Percentiles rank a stretch among this genome's conserved stretches.
Conservation (phyloP, 1,140 invertebrate genomes). For the Caenorhabditis tropicalis region DNA sequence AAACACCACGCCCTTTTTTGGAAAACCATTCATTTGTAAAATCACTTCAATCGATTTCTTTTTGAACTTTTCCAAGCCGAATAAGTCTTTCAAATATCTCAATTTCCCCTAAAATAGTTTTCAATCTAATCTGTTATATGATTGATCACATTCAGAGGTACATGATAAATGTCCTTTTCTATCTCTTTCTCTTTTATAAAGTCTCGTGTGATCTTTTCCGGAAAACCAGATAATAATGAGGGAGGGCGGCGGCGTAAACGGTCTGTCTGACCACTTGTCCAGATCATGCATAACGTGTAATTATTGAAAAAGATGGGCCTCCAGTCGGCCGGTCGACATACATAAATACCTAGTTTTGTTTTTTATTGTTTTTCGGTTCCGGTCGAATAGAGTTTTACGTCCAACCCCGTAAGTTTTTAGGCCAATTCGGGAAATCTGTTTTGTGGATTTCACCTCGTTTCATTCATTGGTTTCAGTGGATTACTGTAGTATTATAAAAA, state of each 20-base stretch:
- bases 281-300: slow-evolving; percentile 29
- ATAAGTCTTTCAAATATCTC: too few species aligned
- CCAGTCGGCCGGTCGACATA: background rate
- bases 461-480: background rate
- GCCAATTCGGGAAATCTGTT: slow-evolving; percentile 11
- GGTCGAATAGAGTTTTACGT: slow-evolving; percentile 23
- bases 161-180: background rate
- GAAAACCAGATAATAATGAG: slow-evolving; percentile 27
- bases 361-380: slow-evolving; percentile 43
- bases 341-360: slow-evolving; percentile 22
- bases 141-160: background rate
- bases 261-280: slow-evolving; percentile 9
- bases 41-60: too few species aligned
- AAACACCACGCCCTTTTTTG: slow-evolving; percentile 33
- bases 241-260: background rate
- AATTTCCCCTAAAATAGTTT: too few species aligned
- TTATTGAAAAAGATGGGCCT: slow-evolving; percentile 12
- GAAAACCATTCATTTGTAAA: background rate
- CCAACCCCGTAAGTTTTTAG: slow-evolving; percentile 8
- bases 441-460: background rate
- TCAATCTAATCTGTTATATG: too few species aligned
- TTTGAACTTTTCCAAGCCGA: too few species aligned
- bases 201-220: background rate
- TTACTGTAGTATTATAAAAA: background rate
- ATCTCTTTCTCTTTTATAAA: background rate